A percentile compares a stretch with the other conserved stretches of the same genome.
Evolutionary conservation across 2,797 vertebrate genomes (phyloP).

Genomic region (Crocodylus rhombifer): DNA sequence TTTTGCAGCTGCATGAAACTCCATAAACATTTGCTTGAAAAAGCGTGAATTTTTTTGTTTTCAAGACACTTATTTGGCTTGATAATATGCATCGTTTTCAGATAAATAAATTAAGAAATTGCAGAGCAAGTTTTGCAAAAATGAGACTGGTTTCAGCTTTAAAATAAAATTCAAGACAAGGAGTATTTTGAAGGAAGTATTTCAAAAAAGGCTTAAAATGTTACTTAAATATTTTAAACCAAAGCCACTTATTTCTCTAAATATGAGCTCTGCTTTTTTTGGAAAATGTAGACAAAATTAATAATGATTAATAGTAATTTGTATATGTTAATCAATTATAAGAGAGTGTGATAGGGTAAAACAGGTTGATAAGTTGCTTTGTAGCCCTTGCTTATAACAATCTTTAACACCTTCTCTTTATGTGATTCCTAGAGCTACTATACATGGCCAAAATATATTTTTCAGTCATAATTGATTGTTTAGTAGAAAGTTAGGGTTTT

Average conservation of each 20-base stretch:
- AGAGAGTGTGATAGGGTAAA: too few relatives aligned
- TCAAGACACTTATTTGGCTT: not conserved
- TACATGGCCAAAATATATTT: too few relatives aligned
- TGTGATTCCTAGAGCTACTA: too few relatives aligned
- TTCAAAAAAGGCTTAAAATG: not conserved
- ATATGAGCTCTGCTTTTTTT: not conserved
- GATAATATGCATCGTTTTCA: not conserved
- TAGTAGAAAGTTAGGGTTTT: too few relatives aligned
- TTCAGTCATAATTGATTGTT: too few relatives aligned
- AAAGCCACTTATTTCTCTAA: not conserved
- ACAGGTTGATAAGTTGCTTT: too few relatives aligned
- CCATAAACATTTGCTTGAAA: rapidly evolving
- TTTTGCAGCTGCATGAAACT: not conserved
- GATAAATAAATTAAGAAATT: not conserved
- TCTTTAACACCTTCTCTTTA: too few relatives aligned
- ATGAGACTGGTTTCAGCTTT: not conserved
- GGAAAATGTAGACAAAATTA: not conserved
- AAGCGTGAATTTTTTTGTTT: not conserved
- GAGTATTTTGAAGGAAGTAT: not conserved
- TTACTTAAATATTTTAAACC: not conserved
- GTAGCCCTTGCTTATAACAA: too few relatives aligned
- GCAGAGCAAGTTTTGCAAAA: not conserved
- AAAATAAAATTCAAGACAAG: not conserved
- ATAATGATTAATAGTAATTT: too few relatives aligned
- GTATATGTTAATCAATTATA: too few relatives aligned